Evolutionary conservation across 2,797 vertebrate genomes (phyloP), one percentile per base, ranked within the genome.

Genomic region (Poeciliopsis turneri): DNA sequence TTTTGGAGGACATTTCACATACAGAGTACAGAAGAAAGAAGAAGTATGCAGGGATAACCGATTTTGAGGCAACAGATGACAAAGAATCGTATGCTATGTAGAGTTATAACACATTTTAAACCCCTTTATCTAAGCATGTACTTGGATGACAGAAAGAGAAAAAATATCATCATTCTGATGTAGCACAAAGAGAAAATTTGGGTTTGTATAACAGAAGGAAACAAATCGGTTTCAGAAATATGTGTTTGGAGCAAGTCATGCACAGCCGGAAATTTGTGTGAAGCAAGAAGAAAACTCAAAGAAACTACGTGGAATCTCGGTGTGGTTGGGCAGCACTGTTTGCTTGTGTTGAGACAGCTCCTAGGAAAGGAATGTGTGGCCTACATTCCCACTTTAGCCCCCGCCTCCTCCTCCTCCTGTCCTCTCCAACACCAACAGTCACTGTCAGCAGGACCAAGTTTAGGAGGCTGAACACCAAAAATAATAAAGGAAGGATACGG

Each of bases 361-460:
- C 84, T 82, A 85, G 89, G 90, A 93, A 90, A 93, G 93, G 95
- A 95, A 95, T 95, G 93, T 84, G 91, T 94, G 94, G 93, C 94
- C 93, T 94, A 95, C 88, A 95, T 95, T 94, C 89, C 77, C 87
- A 73, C 84, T 77, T 23, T 0, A 76, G 76, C 86, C 88, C 87
- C 84, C 82, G n/a, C 86, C 92, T 78, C 87, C 59, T 78, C 45
- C 45, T 76, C 76, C 74, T 76, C 78, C 80, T 78, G 81, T 28
- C n/a, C 28, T 74, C 51, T 41, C 25, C 13, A 53, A 53, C 81
- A 69, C 86, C 83, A 77, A 71, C 49, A 57, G 66, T 61, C 23
- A 33, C 55, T 33, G 86, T 92, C 92, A 91, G 81, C 89, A 81
- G 71, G 33, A 87, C 72, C 33, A 87, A 71, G 76, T 88, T 87